Evolutionary conservation across 35 echinoderm and acorn worm genomes (phyloP), one percentile per base, ranked within the genome.

Genomic region (Acanthaster planci): DNA sequence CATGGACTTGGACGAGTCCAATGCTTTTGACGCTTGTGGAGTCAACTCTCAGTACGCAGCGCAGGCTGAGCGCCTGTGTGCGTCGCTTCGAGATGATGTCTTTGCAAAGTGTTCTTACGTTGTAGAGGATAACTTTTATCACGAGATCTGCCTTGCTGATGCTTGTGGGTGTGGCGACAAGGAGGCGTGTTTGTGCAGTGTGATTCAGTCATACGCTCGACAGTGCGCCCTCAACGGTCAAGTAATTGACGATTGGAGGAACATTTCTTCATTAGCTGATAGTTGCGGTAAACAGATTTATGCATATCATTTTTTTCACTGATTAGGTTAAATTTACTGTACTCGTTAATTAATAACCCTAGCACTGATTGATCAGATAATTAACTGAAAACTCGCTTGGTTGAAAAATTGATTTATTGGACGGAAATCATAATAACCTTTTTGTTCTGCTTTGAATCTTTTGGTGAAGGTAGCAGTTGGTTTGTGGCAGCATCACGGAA

Each of bases 191-290:
- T 59, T 85, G 6, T 85, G 83, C 34, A 60, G 31, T 16, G 40
- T 67, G 42, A 37, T 85, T 1, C 37, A 58, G 26, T n/a, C 83
- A 22, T 85, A 68, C 29, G 55, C 83, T 19, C 38, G 83, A 76
- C 56, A 85, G 59, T 85, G 83, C 40, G 83, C 83, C 38, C 36
- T 85, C 21, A 60, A 27, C 32, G 81, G 81, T 60, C 35, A 85
- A 72, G 54, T 60, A 12, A 59, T 85, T 16, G 59, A 72, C 29
- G 42, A 72, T 23, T 85, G 83, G 83, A 85, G 83, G 39, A 37
- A 38, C 18, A 42, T 50, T 85, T 58, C 34, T 16, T 58, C 55
- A 0, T 37, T 85, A 5, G 8, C 14, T 16, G 57, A 26, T 23
- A 51, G 34, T 37, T 85, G 83, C 40, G 42, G 83, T 85, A 85